Conservation (phyloP, 2,888 invertebrate species). For the Rhopalosiphum nymphaeae region DNA sequence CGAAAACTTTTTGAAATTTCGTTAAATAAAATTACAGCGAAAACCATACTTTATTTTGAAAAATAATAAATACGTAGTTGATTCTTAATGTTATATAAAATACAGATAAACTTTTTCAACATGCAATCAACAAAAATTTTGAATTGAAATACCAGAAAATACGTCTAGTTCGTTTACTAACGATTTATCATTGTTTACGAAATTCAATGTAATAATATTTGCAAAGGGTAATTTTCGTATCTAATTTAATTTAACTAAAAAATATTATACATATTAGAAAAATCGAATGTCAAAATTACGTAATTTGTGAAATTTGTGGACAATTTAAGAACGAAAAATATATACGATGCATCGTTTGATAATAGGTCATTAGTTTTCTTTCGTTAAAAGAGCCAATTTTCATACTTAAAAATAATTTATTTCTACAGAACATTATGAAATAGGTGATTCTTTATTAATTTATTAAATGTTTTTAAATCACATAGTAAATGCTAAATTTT, state of each 20-base stretch:
- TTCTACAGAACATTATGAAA: neutral
- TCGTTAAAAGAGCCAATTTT: neutral
- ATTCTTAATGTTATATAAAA: neutral
- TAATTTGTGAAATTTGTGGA: neutral
- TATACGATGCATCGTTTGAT: too few relatives aligned
- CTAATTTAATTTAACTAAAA: neutral
- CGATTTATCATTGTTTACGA: neutral
- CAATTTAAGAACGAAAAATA: neutral
- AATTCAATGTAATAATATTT: neutral
- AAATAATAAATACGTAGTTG: neutral
- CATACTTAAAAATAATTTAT: neutral
- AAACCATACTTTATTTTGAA: conserved; percentile 12
- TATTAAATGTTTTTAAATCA: neutral
- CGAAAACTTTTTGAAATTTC: neutral
- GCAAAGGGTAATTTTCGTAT: neutral
- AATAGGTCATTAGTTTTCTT: neutral
- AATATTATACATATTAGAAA: neutral
- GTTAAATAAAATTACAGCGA: neutral
- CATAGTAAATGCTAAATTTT: neutral
- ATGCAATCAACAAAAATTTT: neutral
- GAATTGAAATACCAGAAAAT: neutral
- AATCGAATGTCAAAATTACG: neutral
- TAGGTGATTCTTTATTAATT: neutral
- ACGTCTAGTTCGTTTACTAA: neutral
- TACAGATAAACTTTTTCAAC: neutral